Evolutionary conservation across 2,113 vertebrate genomes (phyloP), one percentile per base, ranked within the genome.

Genomic region (Paradoxurus hermaphroditus): DNA sequence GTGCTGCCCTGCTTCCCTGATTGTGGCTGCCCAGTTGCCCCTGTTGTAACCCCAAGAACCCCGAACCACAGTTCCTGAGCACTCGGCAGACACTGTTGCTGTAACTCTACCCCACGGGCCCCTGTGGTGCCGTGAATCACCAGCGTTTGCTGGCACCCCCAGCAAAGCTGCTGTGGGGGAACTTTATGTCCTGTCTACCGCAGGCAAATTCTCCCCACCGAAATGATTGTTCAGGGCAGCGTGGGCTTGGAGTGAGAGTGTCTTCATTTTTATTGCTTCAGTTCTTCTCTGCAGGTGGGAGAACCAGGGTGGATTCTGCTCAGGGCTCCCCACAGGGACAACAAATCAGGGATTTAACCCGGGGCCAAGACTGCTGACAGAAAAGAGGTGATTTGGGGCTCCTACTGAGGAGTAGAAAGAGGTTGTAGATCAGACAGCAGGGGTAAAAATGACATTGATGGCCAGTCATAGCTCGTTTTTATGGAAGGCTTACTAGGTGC

Each of bases 271-370:
- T 34, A 53, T 85, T 53, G n/a, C 46, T 97, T 96, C 94, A 67
- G 3, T 96, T 97, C 86, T 67, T 94, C 62, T 87, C 92, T 49
- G 73, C 53, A 62, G 94, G 87, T 67, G 56, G 68, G 63, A 96
- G 46, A 96, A 65, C 31, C 23, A 86, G 68, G 59, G 41, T 94
- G 62, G 41, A 86, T 63, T 93, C 68, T 97, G 89, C 82, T 63
- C 23, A 73, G 41, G 63, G 19, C 49, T 84, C 39, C 79, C 86
- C 63, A 49, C 56, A 29, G 49, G 49, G 90, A 63, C 8, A 25
- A 91, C 67, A 85, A 97, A 97, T 97, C 81, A 95, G 63, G 46
- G 10, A 59, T 86, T 96, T 83, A 96, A 91, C 65, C 70, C 59
- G 67, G 36, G 25, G 53, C 86, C 53, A 86, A 21, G 67, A 41